Evolutionary conservation across 2,113 vertebrate genomes (phyloP).

Genomic region (Tringa solitaria): DNA sequence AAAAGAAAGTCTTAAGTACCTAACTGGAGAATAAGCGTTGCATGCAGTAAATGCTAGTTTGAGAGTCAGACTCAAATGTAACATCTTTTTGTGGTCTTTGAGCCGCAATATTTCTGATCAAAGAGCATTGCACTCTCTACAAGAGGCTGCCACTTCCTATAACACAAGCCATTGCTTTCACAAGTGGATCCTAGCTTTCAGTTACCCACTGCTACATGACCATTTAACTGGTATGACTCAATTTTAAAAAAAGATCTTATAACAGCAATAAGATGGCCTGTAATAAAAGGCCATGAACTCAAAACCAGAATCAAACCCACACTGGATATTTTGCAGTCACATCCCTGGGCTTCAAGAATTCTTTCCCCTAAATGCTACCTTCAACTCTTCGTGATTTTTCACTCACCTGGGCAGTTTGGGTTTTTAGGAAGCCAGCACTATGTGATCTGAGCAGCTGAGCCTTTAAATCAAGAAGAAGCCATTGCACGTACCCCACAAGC

Average conservation of each 20-base stretch:
- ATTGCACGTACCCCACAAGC: background rate
- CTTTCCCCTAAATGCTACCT: background rate
- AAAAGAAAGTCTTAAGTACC: background rate
- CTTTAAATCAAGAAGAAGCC: background rate
- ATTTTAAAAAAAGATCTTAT: background rate
- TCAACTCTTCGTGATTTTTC: background rate
- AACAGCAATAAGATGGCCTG: background rate
- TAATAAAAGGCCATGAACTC: background rate
- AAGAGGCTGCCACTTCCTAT: background rate
- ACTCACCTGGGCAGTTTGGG: background rate
- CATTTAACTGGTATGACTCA: background rate
- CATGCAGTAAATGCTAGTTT: background rate
- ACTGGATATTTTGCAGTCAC: background rate
- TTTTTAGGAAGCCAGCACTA: background rate
- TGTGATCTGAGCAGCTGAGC: accelerated
- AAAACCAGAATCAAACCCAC: background rate
- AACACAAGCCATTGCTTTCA: background rate
- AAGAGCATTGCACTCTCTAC: background rate
- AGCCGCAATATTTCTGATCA: background rate
- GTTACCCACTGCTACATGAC: background rate
- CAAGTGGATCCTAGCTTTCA: background rate
- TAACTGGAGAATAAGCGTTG: background rate
- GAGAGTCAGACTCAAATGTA: background rate
- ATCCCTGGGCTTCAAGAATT: background rate
- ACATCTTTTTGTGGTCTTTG: background rate